These are phyloP conservation scores for Grammatotria lemairii DNA, from an alignment of 2,113 vertebrate species.

Conservation along the genomic window DNA sequence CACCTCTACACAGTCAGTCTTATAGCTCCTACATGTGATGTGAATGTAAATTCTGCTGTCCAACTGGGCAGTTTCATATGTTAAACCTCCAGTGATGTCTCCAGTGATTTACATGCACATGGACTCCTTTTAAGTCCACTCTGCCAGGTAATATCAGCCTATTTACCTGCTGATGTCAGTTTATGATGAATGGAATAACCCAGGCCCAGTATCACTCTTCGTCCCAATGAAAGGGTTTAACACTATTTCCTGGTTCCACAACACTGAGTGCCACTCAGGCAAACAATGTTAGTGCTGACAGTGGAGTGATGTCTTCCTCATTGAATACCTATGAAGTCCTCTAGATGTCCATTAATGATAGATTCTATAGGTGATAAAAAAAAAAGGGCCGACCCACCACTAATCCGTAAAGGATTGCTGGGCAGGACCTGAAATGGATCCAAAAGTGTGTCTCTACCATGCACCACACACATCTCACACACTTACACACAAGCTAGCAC, in stretches of 20 bases:
- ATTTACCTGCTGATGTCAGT: neutral
- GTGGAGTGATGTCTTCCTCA: slow-evolving; percentile 54
- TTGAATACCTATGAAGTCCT: slow-evolving; percentile 61
- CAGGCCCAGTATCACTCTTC: neutral
- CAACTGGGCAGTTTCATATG: neutral
- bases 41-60: neutral
- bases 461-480: neutral
- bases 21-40: neutral
- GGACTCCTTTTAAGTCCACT: neutral
- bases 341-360: slow-evolving; percentile 61
- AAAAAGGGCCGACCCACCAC: slow-evolving; percentile 36
- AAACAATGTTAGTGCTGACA: slow-evolving; percentile 44
- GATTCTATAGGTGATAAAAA: slow-evolving; percentile 54
- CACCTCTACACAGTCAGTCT: neutral
- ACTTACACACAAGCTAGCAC: neutral
- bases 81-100: neutral
- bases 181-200: slow-evolving; percentile 30
- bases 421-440: slow-evolving; percentile 35
- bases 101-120: neutral
- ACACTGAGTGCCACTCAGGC: slow-evolving; percentile 35
- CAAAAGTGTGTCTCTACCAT: neutral
- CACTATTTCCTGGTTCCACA: slow-evolving; percentile 36
- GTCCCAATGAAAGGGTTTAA: slow-evolving; percentile 43
- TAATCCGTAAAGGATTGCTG: slow-evolving; percentile 54
- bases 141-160: neutral